Evolutionary conservation across 1,140 invertebrate species (phyloP).

Genomic region (Chironomus striatipennis): DNA sequence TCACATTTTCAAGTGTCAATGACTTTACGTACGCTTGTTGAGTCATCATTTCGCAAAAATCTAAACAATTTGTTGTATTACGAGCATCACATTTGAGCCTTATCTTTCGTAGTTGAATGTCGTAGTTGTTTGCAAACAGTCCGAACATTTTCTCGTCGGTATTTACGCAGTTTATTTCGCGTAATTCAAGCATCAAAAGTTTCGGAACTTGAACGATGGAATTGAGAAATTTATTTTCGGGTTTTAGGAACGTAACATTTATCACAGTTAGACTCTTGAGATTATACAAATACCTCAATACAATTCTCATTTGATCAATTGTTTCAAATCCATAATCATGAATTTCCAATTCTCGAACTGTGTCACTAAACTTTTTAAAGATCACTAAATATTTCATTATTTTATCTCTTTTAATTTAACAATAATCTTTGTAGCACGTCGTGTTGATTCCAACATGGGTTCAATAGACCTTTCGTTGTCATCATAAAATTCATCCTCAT

Average conservation of each 20-base stretch:
- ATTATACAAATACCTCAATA: neutral
- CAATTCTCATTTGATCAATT: slow-evolving; percentile 3
- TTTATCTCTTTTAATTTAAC: slow-evolving; percentile 1
- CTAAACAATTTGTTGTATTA: neutral
- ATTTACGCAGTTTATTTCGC: slow-evolving; percentile 6
- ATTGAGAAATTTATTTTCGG: neutral
- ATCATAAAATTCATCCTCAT: neutral
- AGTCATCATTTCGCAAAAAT: slow-evolving; percentile 1
- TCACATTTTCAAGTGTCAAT: neutral
- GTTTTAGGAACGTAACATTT: neutral
- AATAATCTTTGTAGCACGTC: neutral
- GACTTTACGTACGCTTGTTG: neutral
- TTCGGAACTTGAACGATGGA: slow-evolving; percentile 10
- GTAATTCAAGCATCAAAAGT: neutral
- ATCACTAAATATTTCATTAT: neutral
- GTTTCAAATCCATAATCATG: neutral
- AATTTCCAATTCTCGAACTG: neutral
- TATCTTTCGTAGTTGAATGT: slow-evolving; percentile 10
- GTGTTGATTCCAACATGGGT: neutral
- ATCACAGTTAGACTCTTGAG: neutral
- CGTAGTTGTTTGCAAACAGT: neutral
- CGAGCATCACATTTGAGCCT: neutral
- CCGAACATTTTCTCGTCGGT: neutral
- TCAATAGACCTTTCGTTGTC: neutral
- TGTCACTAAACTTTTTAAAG: neutral